A percentile compares a stretch with the other conserved stretches of the same genome.
Conservation (phyloP, 2,888 invertebrate species). For the Urechis unicinctus region DNA sequence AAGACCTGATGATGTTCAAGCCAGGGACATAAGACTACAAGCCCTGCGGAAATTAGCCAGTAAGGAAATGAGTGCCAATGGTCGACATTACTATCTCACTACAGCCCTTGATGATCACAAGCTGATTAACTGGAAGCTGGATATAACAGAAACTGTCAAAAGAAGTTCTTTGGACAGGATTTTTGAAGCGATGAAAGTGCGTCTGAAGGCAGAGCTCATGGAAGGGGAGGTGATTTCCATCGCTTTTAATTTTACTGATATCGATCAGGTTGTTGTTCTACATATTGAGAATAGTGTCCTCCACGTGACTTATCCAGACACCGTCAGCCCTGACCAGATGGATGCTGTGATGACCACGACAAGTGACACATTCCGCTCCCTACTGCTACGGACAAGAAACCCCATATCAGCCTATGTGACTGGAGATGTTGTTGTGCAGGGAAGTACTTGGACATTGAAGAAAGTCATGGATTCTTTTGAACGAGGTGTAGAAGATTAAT, state of each 20-base stretch:
- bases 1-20: constrained; percentile 18
- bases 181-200: constrained; percentile 21
- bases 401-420: constrained; percentile 19
- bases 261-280: constrained; percentile 18
- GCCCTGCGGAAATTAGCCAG: constrained; percentile 21
- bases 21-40: constrained; percentile 24
- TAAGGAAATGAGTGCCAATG: constrained; percentile 29
- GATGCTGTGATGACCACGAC: constrained; percentile 23
- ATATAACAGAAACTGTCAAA: not conserved
- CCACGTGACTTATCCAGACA: constrained; percentile 12
- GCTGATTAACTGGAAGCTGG: constrained; percentile 3
- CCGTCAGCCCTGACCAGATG: constrained; percentile 9
- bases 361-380: constrained; percentile 21
- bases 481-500: not conserved
- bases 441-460: constrained; percentile 23
- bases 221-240: constrained; percentile 9
- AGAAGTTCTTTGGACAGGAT: constrained; percentile 2
- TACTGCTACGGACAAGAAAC: constrained; percentile 19
- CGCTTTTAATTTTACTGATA: constrained; percentile 23
- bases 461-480: constrained; percentile 22
- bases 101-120: constrained; percentile 27
- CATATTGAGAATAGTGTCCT: constrained; percentile 28
- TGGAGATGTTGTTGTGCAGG: constrained; percentile 27
- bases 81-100: constrained; percentile 32
- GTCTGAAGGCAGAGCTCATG: constrained; percentile 24